Evolutionary conservation across 2,113 vertebrate species (phyloP).

Genomic region (Sinocyclocheilus anshuiensis): DNA sequence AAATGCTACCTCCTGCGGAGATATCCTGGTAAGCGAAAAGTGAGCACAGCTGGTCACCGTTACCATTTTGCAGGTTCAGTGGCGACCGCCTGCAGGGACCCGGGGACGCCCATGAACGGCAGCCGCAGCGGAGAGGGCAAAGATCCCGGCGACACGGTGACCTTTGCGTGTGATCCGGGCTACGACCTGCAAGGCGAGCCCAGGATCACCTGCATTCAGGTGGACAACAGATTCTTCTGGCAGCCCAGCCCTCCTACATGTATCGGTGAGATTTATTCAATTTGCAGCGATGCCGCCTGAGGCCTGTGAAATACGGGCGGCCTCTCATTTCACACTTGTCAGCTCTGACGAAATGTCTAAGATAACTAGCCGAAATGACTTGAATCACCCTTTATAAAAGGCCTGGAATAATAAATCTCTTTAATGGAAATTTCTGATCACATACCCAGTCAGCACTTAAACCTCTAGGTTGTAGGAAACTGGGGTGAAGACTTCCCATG

Average conservation of each 20-base stretch:
- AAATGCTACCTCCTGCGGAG: neutral
- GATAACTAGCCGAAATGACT: neutral
- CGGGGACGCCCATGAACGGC: slow-evolving; percentile 97
- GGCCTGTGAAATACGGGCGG: neutral
- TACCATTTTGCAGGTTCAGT: slow-evolving; percentile 82
- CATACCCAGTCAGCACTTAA: slow-evolving; percentile 40
- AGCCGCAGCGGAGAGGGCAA: slow-evolving; percentile 94
- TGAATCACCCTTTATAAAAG: slow-evolving; percentile 17
- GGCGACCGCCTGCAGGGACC: slow-evolving; percentile 87
- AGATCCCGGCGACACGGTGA: slow-evolving; percentile 92
- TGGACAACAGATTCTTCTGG: slow-evolving; percentile 99
- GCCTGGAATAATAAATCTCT: slow-evolving; percentile 43
- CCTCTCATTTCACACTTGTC: slow-evolving; percentile 50
- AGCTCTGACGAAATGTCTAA: slow-evolving; percentile 22
- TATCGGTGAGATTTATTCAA: slow-evolving; percentile 77
- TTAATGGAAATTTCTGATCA: slow-evolving; percentile 44
- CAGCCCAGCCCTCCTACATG: slow-evolving; percentile 96
- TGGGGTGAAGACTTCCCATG: slow-evolving; percentile 22
- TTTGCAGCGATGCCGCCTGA: slow-evolving; percentile 10
- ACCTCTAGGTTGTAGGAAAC: slow-evolving; percentile 7
- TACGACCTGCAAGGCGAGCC: slow-evolving; percentile 96
- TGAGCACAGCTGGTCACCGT: neutral
- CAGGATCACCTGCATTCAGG: slow-evolving; percentile 98
- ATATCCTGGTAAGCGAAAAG: neutral
- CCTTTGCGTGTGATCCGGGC: slow-evolving; percentile 95